Evolutionary conservation across 2,113 vertebrate genomes (phyloP), one percentile per base, ranked within the genome.

Genomic region (Corythoichthys intestinalis): DNA sequence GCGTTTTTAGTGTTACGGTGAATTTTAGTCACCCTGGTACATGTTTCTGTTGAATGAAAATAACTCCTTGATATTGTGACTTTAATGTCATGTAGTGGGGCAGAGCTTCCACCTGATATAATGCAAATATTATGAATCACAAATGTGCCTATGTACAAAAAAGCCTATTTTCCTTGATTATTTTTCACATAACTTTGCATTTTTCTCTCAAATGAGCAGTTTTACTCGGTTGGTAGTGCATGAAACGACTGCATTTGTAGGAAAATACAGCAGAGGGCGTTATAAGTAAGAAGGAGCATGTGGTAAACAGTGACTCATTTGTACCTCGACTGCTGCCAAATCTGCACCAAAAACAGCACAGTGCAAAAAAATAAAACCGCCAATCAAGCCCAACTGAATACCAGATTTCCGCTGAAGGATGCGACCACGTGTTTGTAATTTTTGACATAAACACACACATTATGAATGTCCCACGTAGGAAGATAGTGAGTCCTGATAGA

Each of bases 181-280:
- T 4, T 44, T 44, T 44, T 44, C 4, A 3, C 39, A 41, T 28
- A 28, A 28, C 20, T 28, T 28, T 28, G 20, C 20, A 28, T 28
- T 28, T 28, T 28, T 28, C 4, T 41, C 39, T 41, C 3, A 41
- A 41, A 41, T 6, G 39, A 41, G 39, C 39, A 3, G 4, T 41
- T 41, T 41, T 41, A 3, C 39, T 41, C 39, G 3, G 3, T 4
- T 6, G 39, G 39, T 3, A 41, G 3, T 17, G 7, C 35, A 41
- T 3, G 35, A 2, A 17, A 15, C 9, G 35, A 13, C 41, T 47
- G 41, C 69, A 74, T 56, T 70, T 71, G 12, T 9, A 34, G 15
- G 73, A 64, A 1, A 35, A 41, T 58, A 49, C 86, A 85, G 72
- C 83, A 89, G 88, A 65, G 85, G 88, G 86, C 66, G 85, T 39